Percentiles rank a stretch among this genome's conserved stretches.
Conservation (phyloP, 2,797 vertebrate genomes). For the Schizopygopsis pylzovi region DNA sequence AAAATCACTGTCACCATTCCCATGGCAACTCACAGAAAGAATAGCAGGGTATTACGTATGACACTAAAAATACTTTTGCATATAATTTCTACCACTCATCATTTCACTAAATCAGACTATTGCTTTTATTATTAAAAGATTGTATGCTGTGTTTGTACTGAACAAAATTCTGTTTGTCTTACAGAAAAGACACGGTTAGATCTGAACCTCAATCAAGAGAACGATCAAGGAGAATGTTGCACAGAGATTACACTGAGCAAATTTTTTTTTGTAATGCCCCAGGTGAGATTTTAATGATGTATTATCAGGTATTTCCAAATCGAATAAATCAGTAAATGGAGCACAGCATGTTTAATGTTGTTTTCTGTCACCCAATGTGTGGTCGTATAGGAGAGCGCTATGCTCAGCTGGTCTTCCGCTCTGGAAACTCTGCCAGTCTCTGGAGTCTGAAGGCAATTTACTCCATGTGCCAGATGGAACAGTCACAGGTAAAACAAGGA, state of each 20-base stretch:
- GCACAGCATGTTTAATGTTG: conserved; percentile 33
- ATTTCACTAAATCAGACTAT: background rate
- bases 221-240: conserved; percentile 87
- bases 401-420: conserved; percentile 96
- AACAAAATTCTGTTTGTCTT: background rate
- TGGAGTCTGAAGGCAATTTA: conserved; percentile 96
- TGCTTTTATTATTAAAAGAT: background rate
- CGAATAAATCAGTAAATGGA: conserved; percentile 40
- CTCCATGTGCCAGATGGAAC: conserved; percentile 97
- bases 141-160: background rate
- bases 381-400: conserved; percentile 77
- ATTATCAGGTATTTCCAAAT: conserved; percentile 10
- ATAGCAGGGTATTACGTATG: conserved; percentile 55
- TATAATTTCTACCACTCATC: background rate
- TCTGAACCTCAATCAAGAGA: conserved; percentile 60
- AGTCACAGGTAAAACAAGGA: conserved; percentile 85
- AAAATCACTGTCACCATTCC: conserved; percentile 84
- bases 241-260: conserved; percentile 80
- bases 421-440: conserved; percentile 94
- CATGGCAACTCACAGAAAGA: conserved; percentile 74
- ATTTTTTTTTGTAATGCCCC: conserved; percentile 91
- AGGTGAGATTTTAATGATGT: conserved; percentile 73
- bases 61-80: conserved; percentile 1
- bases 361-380: conserved; percentile 60
- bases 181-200: conserved; percentile 56